These are phyloP conservation scores for Bambusicola thoracicus DNA, from an alignment of 2,113 vertebrate genomes.

Conservation along the genomic window DNA sequence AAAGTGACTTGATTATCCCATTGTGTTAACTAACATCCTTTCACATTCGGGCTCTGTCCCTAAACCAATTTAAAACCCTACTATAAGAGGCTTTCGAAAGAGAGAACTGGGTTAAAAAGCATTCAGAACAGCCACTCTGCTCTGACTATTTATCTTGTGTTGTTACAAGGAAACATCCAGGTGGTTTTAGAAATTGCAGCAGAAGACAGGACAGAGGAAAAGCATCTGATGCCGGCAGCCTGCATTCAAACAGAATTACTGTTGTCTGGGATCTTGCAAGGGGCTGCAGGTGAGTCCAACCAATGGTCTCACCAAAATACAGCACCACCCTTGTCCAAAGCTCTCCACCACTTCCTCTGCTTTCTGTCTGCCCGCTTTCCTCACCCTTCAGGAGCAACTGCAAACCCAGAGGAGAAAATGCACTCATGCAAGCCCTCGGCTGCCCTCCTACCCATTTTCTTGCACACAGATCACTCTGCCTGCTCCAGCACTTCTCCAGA, in stretches of 20 bases:
- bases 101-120: background rate
- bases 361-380: background rate
- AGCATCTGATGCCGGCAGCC: background rate
- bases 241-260: background rate
- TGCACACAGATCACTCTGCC: background rate
- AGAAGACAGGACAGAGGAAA: background rate
- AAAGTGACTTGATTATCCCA: constrained; percentile 54
- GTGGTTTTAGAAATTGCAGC: background rate
- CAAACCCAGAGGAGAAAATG: background rate
- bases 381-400: background rate
- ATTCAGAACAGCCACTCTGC: background rate
- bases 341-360: background rate
- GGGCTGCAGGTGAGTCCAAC: background rate
- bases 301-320: background rate
- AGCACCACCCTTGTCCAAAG: background rate
- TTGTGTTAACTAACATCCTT: constrained; percentile 53
- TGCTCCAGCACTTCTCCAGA: background rate
- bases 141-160: background rate
- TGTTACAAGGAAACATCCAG: background rate
- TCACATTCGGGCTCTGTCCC: background rate
- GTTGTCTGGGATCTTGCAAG: background rate
- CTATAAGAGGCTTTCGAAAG: background rate
- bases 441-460: background rate
- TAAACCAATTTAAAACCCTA: constrained; percentile 19
- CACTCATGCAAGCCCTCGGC: background rate